Conservation (phyloP, 2,113 vertebrate genomes). For the Phrynocephalus versicolor region DNA sequence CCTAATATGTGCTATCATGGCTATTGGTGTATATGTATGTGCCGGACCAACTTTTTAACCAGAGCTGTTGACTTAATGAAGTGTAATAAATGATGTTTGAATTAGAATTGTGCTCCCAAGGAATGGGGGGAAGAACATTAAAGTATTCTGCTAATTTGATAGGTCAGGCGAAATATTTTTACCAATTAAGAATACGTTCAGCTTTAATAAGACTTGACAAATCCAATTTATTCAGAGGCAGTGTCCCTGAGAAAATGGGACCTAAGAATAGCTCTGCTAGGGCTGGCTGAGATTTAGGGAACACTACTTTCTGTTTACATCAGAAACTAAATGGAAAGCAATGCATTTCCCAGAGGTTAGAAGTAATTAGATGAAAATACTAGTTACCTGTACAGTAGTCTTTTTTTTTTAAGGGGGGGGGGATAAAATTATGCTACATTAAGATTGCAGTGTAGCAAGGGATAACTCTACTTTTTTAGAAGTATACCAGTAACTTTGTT, state of each 20-base stretch:
- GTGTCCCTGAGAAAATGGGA: neutral
- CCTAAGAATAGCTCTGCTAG: neutral
- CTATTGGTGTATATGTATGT: conserved; percentile 25
- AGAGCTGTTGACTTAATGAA: conserved; percentile 29
- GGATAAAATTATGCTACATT: too few relatives aligned
- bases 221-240: neutral
- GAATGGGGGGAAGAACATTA: neutral
- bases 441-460: too few relatives aligned
- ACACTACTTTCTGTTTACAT: neutral
- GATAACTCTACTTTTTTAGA: too few relatives aligned
- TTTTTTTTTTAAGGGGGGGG: too few relatives aligned
- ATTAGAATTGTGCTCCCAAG: neutral
- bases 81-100: conserved; percentile 18
- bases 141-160: neutral
- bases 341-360: too few relatives aligned
- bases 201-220: neutral
- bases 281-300: neutral
- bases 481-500: too few relatives aligned
- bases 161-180: conserved; percentile 43
- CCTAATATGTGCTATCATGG: neutral
- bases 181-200: conserved; percentile 23
- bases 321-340: neutral
- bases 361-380: too few relatives aligned
- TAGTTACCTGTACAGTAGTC: too few relatives aligned
- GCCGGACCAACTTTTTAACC: conserved; percentile 13